Evolutionary conservation across 2,113 vertebrate genomes (phyloP).

Genomic region (Acrocephalus kingi): DNA sequence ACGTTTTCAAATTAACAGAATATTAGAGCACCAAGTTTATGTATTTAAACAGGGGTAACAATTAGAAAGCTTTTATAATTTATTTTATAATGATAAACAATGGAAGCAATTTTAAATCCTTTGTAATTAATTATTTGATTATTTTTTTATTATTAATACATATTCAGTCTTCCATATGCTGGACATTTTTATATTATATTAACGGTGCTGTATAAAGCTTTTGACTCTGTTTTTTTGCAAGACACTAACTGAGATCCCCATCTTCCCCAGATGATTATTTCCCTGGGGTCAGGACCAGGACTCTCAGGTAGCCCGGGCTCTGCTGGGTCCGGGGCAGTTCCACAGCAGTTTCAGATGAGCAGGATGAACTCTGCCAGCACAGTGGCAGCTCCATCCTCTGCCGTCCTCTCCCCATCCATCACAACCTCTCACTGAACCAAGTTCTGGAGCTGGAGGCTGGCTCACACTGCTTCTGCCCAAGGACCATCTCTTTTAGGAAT

Average conservation of each 20-base stretch:
- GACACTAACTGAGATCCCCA: not conserved
- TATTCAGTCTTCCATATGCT: not conserved
- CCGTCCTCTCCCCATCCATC: not conserved
- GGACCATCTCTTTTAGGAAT: not conserved
- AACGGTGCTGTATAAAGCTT: not conserved
- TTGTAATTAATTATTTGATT: not conserved
- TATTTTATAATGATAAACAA: not conserved
- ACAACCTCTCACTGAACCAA: not conserved
- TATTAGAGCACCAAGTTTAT: not conserved
- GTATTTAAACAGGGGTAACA: not conserved
- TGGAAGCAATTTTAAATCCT: rapidly evolving
- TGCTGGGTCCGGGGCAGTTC: not conserved
- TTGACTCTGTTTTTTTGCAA: not conserved
- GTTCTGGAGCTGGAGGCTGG: not conserved
- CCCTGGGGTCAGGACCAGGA: not conserved
- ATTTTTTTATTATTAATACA: not conserved
- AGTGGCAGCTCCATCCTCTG: not conserved
- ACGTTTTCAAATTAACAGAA: not conserved
- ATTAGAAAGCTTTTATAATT: not conserved
- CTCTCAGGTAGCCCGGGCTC: not conserved
- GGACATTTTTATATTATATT: not conserved
- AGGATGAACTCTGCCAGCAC: not conserved
- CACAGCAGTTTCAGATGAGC: not conserved
- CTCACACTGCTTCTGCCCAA: not conserved
- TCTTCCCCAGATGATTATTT: not conserved